Evolutionary conservation across 2,113 vertebrate species (phyloP).

Genomic region (Chlamydotis undulata): DNA sequence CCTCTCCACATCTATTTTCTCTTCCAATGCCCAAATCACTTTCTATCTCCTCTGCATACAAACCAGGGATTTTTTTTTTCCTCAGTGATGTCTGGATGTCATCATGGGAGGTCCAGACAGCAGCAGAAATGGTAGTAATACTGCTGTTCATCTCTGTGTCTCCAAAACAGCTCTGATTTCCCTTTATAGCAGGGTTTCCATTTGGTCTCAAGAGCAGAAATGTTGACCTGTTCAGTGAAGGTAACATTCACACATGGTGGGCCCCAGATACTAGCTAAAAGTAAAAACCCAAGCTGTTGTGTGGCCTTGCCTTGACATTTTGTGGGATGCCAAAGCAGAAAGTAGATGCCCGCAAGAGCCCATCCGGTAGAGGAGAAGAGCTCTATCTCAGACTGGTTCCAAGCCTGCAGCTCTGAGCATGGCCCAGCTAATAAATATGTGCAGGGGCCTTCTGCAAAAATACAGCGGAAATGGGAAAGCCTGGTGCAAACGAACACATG

Average conservation of each 20-base stretch:
- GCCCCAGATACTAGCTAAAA: neutral
- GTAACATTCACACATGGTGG: neutral
- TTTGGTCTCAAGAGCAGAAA: neutral
- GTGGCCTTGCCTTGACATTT: neutral
- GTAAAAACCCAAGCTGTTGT: neutral
- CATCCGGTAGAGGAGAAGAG: neutral
- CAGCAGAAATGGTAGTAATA: neutral
- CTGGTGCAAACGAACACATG: neutral
- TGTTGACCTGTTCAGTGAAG: accelerated
- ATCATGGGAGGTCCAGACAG: neutral
- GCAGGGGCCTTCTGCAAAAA: neutral
- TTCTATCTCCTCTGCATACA: neutral
- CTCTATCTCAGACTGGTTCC: neutral
- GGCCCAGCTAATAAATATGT: neutral
- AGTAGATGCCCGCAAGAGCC: neutral
- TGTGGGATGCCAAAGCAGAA: neutral
- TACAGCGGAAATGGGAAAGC: neutral
- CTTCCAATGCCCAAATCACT: neutral
- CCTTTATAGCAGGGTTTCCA: neutral
- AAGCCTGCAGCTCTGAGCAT: neutral
- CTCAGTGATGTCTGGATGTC: neutral
- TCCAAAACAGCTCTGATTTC: neutral
- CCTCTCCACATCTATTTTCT: neutral
- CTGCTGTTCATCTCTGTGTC: neutral
- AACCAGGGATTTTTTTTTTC: neutral